Evolutionary conservation across 2,888 invertebrate genomes (phyloP), one percentile per base, ranked within the genome.

Genomic region (Microdon myrmicae): DNA sequence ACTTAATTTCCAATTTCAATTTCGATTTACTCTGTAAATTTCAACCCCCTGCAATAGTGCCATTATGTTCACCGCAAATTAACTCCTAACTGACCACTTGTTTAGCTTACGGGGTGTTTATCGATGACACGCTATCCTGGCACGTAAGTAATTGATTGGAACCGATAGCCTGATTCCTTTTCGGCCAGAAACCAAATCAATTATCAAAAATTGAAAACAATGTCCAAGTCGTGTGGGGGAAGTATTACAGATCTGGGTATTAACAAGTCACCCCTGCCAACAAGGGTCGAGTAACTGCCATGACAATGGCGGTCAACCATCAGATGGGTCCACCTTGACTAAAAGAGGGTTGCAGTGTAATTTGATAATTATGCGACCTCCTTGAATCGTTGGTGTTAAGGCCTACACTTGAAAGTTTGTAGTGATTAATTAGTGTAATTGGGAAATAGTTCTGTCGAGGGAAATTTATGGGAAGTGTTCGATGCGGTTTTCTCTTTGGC

Each of bases 171-270:
- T 37, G 47, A 53, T 64, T 51, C 37, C 41, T 16, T 14, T 41
- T 51, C 25, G 58, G 58, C 41, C 51, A 64, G n/a, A n/a, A n/a
- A 53, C 45, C 64, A 41, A 64, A 58, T 64, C 64, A 64, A 64
- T 64, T 64, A 64, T 64, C 64, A 64, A 64, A 64, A 64, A 64
- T 53, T 64, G 51, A 58, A 64, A 64, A 64, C 64, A 64, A 58
- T 48, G 23, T 20, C 19, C 3, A 28, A 8, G n/a, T n/a, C n/a
- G n/a, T 4, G 26, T 32, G 35, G 58, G 58, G 51, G 51, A 31
- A 43, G 17, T 10, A 28, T 39, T 34, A 32, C 23, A 22, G 22
- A 20, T 38, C 3, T 5, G 19, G 25, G 16, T 16, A 14, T 10
- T 39, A 14, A 9, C n/a, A 31, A 43, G 38, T 56, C 10, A 64